These are phyloP conservation scores for Australoheros scitulus DNA, from an alignment of 2,113 vertebrate species.

Conservation along the genomic window DNA sequence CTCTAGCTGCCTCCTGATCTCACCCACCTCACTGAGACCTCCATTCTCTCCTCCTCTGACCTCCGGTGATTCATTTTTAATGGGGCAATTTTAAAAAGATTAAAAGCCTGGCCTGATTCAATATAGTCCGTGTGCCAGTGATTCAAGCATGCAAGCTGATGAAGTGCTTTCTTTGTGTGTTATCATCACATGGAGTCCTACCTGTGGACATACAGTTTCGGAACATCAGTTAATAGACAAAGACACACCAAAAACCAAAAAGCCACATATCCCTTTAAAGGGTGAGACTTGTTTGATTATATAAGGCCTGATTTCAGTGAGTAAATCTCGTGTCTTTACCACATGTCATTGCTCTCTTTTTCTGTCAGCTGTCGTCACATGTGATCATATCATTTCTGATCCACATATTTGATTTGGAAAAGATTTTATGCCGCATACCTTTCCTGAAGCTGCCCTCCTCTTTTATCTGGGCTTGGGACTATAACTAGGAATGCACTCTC, in stretches of 20 bases:
- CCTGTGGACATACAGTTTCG: background rate
- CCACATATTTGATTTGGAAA: background rate
- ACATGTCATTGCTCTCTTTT: background rate
- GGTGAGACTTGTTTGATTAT: background rate
- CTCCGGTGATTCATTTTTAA: background rate
- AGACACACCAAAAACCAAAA: background rate
- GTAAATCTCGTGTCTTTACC: background rate
- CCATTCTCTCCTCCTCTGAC: background rate
- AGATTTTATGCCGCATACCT: background rate
- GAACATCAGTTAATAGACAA: background rate
- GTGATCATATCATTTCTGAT: background rate
- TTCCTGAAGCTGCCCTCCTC: background rate
- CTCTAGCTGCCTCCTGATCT: slow-evolving; percentile 2
- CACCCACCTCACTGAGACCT: background rate
- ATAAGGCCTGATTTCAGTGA: background rate
- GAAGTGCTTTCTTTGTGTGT: slow-evolving; percentile 1
- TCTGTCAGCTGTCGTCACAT: background rate
- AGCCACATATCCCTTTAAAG: background rate
- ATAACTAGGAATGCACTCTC: background rate
- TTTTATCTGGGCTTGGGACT: background rate
- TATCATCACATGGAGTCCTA: background rate
- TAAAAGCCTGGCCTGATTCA: background rate
- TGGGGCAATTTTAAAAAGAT: background rate
- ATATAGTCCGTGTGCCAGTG: background rate
- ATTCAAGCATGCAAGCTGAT: background rate